A percentile compares a stretch with the other conserved stretches of the same genome.
Conservation (phyloP, 2,888 invertebrate species). For the Archips crataeganus region DNA sequence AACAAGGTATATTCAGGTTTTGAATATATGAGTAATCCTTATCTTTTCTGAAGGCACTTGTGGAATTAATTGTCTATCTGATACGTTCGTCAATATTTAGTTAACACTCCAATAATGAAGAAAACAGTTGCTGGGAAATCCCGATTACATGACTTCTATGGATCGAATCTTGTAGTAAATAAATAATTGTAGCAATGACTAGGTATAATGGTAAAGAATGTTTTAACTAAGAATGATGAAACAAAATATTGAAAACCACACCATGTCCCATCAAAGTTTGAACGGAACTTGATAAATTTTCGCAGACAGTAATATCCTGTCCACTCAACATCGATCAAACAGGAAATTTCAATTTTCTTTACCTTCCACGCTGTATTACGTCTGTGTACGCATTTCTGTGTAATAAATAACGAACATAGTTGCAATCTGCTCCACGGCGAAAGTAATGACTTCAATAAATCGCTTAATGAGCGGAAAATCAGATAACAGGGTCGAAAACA, state of each 20-base stretch:
- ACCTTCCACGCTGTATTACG: slow-evolving; percentile 45
- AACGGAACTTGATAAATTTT: slow-evolving; percentile 25
- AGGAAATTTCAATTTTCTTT: slow-evolving; percentile 58
- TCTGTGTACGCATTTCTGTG: not conserved
- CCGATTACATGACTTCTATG: too few relatives aligned
- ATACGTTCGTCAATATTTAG: not conserved
- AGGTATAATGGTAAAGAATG: not conserved
- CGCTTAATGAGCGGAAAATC: slow-evolving; percentile 64
- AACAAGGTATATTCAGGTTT: too few relatives aligned
- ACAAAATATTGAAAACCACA: not conserved
- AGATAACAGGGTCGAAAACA: slow-evolving; percentile 58
- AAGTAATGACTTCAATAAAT: slow-evolving; percentile 50
- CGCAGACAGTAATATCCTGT: slow-evolving; percentile 73
- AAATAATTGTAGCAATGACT: not conserved
- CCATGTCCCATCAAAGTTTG: not conserved
- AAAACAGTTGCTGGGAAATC: not conserved
- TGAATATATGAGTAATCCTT: not conserved
- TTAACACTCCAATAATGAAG: not conserved
- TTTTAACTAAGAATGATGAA: not conserved
- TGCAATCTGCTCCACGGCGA: slow-evolving; percentile 20
- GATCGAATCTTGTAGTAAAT: too few relatives aligned
- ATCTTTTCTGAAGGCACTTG: not conserved
- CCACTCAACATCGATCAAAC: slow-evolving; percentile 54
- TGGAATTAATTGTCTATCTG: not conserved
- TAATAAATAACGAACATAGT: not conserved